A percentile compares a stretch with the other conserved stretches of the same genome.
Evolutionary conservation across 2,113 vertebrate species (phyloP).

Genomic region (Bucco capensis): DNA sequence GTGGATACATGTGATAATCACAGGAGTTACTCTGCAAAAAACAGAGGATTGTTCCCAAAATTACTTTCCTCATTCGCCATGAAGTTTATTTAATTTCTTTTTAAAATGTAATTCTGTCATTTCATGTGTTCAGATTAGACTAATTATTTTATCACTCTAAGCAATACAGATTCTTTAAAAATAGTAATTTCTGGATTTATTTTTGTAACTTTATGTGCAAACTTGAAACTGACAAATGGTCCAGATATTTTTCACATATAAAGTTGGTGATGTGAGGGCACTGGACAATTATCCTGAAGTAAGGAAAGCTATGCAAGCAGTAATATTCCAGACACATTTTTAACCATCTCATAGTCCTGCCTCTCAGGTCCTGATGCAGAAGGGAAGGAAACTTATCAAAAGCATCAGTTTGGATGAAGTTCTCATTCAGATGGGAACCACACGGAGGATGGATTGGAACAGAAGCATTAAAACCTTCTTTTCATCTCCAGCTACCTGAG

Average conservation of each 20-base stretch:
- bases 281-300: not conserved
- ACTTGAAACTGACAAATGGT: not conserved
- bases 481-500: not conserved
- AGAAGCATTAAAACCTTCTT: not conserved
- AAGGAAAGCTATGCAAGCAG: not conserved
- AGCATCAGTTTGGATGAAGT: not conserved
- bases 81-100: not conserved
- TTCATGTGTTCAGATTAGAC: not conserved
- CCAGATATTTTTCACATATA: not conserved
- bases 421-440: not conserved
- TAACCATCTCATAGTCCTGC: not conserved
- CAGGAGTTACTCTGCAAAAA: not conserved
- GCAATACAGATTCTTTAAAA: not conserved
- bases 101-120: not conserved
- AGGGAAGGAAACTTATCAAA: not conserved
- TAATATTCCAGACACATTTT: not conserved
- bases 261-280: not conserved
- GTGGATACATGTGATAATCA: not conserved
- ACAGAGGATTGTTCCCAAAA: not conserved
- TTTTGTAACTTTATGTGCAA: not conserved
- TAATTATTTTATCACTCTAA: not conserved
- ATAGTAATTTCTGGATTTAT: not conserved
- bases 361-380: not conserved
- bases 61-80: not conserved
- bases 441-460: not conserved